A percentile compares a stretch with the other conserved stretches of the same genome.
These are phyloP conservation scores for Toxonevra muliebris DNA, from an alignment of 2,888 invertebrate species.

Conservation along the genomic window DNA sequence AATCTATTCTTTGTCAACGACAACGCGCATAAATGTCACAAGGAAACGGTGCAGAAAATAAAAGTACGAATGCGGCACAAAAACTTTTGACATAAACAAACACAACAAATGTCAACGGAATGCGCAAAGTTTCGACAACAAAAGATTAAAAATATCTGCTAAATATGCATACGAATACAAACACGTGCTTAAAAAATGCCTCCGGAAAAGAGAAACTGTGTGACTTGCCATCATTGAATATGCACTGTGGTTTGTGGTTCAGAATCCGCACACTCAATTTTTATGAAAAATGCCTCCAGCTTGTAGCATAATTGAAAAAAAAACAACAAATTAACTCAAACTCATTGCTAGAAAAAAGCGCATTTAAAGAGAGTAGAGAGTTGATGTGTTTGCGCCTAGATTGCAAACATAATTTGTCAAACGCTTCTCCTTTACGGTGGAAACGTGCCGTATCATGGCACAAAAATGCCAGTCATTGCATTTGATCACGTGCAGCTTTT, in stretches of 20 bases:
- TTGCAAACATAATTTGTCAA: conserved; percentile 40
- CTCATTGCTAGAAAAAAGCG: background rate
- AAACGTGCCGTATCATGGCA: conserved; percentile 5
- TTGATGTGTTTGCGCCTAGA: background rate
- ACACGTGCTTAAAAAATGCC: conserved; percentile 12
- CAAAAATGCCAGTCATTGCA: background rate
- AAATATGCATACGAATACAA: conserved; percentile 6
- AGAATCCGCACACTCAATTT: too few relatives aligned
- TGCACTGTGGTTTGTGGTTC: too few relatives aligned
- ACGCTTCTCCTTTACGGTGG: conserved; percentile 27
- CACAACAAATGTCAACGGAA: conserved; percentile 31
- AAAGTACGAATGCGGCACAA: background rate
- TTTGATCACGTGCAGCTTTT: conserved; percentile 42
- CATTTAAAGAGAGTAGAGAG: background rate
- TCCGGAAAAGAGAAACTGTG: background rate
- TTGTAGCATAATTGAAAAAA: background rate
- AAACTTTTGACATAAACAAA: conserved; percentile 9
- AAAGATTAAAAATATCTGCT: conserved; percentile 1
- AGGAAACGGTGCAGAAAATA: background rate
- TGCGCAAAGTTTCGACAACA: background rate
- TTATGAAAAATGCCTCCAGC: background rate
- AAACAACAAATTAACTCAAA: too few relatives aligned
- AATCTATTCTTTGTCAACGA: background rate
- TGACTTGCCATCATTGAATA: background rate
- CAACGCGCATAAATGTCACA: conserved; percentile 31